phyloP scores from a whole-genome alignment of 2,797 vertebrate species.

The Ctenosaura bakeri region DNA sequence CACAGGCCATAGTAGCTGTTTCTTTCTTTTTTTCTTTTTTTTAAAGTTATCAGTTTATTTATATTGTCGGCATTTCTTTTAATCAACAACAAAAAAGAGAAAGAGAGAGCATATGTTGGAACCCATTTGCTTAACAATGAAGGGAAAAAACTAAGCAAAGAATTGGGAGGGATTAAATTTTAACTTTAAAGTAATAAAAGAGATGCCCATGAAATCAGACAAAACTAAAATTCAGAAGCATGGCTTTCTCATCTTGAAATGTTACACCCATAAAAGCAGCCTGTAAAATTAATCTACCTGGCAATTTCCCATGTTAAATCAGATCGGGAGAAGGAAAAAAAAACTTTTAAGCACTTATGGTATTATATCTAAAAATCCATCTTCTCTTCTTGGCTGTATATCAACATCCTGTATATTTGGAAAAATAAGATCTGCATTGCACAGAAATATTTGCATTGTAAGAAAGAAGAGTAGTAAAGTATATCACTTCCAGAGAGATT shows the following conservation, averaged over 20 bases:
- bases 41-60: background rate
- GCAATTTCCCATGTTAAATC: slow-evolving; percentile 73
- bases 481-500: slow-evolving; percentile 42
- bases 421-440: slow-evolving; percentile 63
- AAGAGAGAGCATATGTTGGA: slow-evolving; percentile 41
- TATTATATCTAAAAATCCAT: slow-evolving; percentile 66
- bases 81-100: slow-evolving; percentile 31
- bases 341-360: slow-evolving; percentile 68
- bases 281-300: slow-evolving; percentile 78
- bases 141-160: slow-evolving; percentile 54
- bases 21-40: slow-evolving; percentile 7
- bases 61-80: slow-evolving; percentile 1
- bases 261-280: slow-evolving; percentile 72
- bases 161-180: slow-evolving; percentile 65
- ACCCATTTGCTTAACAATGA: slow-evolving; percentile 33
- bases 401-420: slow-evolving; percentile 56
- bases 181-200: slow-evolving; percentile 71
- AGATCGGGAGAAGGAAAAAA: slow-evolving; percentile 61
- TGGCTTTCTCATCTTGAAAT: slow-evolving; percentile 76
- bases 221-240: slow-evolving; percentile 72
- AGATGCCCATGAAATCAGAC: slow-evolving; percentile 67
- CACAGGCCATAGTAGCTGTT: background rate
- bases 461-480: slow-evolving; percentile 68
- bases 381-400: slow-evolving; percentile 64
- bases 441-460: slow-evolving; percentile 72